Conservation (phyloP, 2,888 invertebrate genomes). For the Acrobasis repandana region DNA sequence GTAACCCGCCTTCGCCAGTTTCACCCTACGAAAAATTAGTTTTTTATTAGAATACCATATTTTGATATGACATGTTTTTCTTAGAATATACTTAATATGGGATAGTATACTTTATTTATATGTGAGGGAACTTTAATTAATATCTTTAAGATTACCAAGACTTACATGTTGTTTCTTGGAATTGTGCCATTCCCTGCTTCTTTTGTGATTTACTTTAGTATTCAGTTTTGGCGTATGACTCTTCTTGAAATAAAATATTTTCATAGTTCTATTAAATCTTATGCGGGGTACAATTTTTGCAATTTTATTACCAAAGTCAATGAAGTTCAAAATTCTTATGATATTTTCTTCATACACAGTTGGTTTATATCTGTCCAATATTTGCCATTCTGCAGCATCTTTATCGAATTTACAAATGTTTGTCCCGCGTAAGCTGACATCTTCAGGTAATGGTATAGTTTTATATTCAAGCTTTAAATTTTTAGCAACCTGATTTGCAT, state of each 20-base stretch:
- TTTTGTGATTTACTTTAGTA: conserved; percentile 69
- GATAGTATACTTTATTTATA: too few species aligned
- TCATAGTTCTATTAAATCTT: conserved; percentile 81
- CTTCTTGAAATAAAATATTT: conserved; percentile 73
- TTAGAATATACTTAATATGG: too few species aligned
- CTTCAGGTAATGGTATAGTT: conserved; percentile 88
- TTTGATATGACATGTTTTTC: too few species aligned
- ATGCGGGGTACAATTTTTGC: conserved; percentile 86
- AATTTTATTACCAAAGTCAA: conserved; percentile 90
- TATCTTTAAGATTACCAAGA: conserved; percentile 13
- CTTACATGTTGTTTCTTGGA: conserved; percentile 68
- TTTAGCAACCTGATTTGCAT: conserved; percentile 61
- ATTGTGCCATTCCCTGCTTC: conserved; percentile 73
- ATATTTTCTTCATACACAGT: conserved; percentile 87
- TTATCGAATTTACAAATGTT: conserved; percentile 87
- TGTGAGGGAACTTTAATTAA: too few species aligned
- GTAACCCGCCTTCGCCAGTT: conserved; percentile 80
- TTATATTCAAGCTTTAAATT: conserved; percentile 84
- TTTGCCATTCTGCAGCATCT: conserved; percentile 87
- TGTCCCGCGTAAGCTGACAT: conserved; percentile 87
- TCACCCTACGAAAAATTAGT: conserved; percentile 38
- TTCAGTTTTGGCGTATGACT: conserved; percentile 53
- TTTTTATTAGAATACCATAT: conserved; percentile 27
- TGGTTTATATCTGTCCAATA: conserved; percentile 78
- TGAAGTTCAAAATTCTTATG: conserved; percentile 88